Evolutionary conservation across 2,888 invertebrate genomes (phyloP), one percentile per base, ranked within the genome.

Genomic region (Odontocolon sp.): DNA sequence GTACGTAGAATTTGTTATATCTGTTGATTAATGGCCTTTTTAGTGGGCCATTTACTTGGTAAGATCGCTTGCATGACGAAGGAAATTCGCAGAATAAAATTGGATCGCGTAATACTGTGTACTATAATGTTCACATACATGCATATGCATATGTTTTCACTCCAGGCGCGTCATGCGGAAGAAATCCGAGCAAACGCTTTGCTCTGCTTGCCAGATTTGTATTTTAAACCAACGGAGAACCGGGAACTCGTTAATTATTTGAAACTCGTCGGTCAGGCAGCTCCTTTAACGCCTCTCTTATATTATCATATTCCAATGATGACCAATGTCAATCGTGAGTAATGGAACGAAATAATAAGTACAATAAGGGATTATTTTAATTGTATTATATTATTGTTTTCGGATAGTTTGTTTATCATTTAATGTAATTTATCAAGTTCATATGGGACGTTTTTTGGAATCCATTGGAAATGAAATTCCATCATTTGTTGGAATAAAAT

Each of bases 261-360:
- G 59, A 92, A 92, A 81, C 86, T 92, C 54, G 93, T 97, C 3
- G 93, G 94, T 0, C 91, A 92, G 11, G 94, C 94, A 0, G 96
- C 96, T 0, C 95, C 95, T 0, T 93, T 93, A 3, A 93, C 94
- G 0, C 97, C 97, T 0, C 92, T 97, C 45, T 91, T 96, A 26
- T 96, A 97, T 87, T 97, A 97, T 86, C 96, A 97, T 86, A 95
- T 96, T 82, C 96, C 97, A 0, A 91, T 91, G 76, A 93, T 94
- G 89, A 94, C 94, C 40, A 93, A 93, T 72, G 94, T 96, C 21
- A 93, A 94, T 80, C 91, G 96, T 96, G 91, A 93, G 94, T 92
- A 52, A 2, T 1, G 33, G 0, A 11, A 23, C 21, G 2, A 23
- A n/a, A 11, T 2, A 11, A 11, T 14, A 5, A 23, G 11, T 14